Evolutionary conservation across 2,797 vertebrate genomes (phyloP), one percentile per base, ranked within the genome.

Genomic region (Poeciliopsis turneri): DNA sequence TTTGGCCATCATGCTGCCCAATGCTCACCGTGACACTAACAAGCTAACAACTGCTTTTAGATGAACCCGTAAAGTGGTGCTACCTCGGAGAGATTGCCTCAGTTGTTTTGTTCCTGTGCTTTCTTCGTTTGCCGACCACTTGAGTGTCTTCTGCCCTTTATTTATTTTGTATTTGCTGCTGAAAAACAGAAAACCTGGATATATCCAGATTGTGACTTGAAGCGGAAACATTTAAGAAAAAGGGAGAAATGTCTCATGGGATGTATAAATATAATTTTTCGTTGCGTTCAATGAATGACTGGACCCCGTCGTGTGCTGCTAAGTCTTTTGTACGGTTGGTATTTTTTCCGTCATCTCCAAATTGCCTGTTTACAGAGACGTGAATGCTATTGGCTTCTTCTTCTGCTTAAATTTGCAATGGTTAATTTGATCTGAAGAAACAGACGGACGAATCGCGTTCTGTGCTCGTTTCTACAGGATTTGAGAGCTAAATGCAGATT

Each of bases 301-400:
- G 13, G 39, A 28, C 39, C 45, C 5, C n/a, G 18, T 64, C 10
- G 41, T 33, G 70, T 41, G 2, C 72, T 12, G 69, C 25, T 53
- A 55, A 78, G 45, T 36, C 76, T 10, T 49, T 36, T 51, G 25
- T 75, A 11, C 49, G 61, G 66, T 76, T 69, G 70, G 25, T 82
- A 80, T 84, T 74, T 81, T 87, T 87, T 79, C 78, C 25, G 81
- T 81, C 59, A 74, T 83, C 73, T 82, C 74, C 79, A 87, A 77
- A 87, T 76, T 77, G 84, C 47, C 74, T 81, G 41, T 85, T 91
- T 88, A 90, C 83, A 84, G 74, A 64, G 79, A 85, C 78, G 64
- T 53, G 79, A 87, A 86, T 85, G 72, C 47, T 70, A 64, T 76
- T 23, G 61, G 25, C 70, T 43, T 64, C 75, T 9, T 76, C 74